phyloP scores from a whole-genome alignment of 1,140 invertebrate genomes.

The Drosophila arawakana region DNA sequence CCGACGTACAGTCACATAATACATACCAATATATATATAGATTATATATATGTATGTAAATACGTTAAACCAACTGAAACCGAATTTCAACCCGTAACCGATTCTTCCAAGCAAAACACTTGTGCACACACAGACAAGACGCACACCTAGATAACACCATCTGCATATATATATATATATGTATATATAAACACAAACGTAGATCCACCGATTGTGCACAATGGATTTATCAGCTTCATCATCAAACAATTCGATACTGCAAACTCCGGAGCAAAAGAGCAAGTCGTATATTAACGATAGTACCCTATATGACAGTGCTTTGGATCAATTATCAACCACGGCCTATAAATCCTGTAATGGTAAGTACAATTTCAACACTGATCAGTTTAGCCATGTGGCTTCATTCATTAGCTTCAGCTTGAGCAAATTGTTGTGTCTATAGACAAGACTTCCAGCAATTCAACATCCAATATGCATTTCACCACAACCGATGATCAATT shows the following conservation, averaged over 20 bases:
- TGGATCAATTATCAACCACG: constrained; percentile 71
- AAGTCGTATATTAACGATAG: constrained; percentile 54
- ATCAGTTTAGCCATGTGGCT: constrained; percentile 16
- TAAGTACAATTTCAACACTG: constrained; percentile 32
- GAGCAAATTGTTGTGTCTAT: background rate
- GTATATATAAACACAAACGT: constrained; percentile 1
- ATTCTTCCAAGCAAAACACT: constrained; percentile 69
- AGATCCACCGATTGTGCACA: constrained; percentile 36
- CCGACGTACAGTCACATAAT: constrained; percentile 23
- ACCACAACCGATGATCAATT: background rate
- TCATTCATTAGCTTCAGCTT: constrained; percentile 5
- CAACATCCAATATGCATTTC: background rate
- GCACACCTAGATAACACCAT: constrained; percentile 5
- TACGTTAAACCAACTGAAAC: constrained; percentile 50
- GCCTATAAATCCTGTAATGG: constrained; percentile 75
- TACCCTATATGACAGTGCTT: constrained; percentile 72
- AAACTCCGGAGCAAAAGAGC: constrained; percentile 48
- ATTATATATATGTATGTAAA: constrained; percentile 43
- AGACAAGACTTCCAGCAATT: background rate
- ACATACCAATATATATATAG: constrained; percentile 2
- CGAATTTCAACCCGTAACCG: constrained; percentile 72
- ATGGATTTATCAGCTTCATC: constrained; percentile 68
- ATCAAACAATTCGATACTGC: constrained; percentile 53
- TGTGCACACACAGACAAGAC: constrained; percentile 30
- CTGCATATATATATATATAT: background rate